Evolutionary conservation across 2,113 vertebrate species (phyloP), one percentile per base, ranked within the genome.

Genomic region (Pipa parva): DNA sequence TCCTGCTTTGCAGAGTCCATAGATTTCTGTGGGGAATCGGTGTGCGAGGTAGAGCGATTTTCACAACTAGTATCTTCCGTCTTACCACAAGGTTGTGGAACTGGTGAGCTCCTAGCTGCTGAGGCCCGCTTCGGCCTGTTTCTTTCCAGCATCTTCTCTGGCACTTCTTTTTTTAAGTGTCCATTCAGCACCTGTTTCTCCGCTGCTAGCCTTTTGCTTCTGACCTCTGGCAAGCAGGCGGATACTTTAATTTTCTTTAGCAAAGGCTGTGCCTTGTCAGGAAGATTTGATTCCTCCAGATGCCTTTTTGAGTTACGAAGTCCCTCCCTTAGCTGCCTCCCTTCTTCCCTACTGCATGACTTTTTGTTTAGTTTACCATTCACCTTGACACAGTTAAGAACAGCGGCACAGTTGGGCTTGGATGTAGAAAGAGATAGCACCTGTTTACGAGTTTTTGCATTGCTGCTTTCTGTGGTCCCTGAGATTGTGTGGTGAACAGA

Each of bases 361-460:
- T 92, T 94, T 82, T 94, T 93, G 72, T 95, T 97, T 72, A 94
- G 86, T 85, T 91, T 87, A 79, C 95, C 91, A 70, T 95, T 95
- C 84, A 91, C 90, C 82, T 93, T 93, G 75, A 85, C 78, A 83
- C 88, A 84, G 21, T 79, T 85, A 74, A 81, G 85, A 74, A 80
- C 75, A 78, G 86, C 80, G 71, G 81, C 79, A 81, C 83, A 86
- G 73, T 86, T 80, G 75, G 88, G 78, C 85, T 76, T 88, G 83
- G 87, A 86, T 65, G 78, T 80, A 81, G 84, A 86, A 82, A 89
- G 88, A 84, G 94, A 90, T 94, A 99, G 95, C 97, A 99, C 97
- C 95, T 98, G 95, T 96, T 97, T 97, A 87, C 95, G 94, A 80
- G 95, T 97, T 97, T 99, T 99, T 99, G 97, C 95, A 97, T 97